Evolutionary conservation across 2,888 invertebrate species (phyloP).

Genomic region (Ectemnius cavifrons): DNA sequence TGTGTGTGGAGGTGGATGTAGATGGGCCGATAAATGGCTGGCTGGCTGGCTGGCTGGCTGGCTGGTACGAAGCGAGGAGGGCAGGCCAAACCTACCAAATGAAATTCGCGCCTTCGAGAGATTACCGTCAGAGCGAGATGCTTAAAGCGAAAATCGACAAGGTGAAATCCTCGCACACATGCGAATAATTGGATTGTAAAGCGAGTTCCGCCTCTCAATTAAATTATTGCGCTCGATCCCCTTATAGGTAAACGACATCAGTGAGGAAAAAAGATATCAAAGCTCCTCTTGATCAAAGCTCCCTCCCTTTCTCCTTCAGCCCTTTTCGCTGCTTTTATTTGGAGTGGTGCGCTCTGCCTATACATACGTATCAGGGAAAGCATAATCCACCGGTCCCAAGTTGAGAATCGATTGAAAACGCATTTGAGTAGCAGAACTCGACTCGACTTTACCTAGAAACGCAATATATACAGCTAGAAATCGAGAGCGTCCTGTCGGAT

Average conservation of each 20-base stretch:
- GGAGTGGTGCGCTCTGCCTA: no score
- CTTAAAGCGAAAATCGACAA: constrained; percentile 26
- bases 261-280: background rate
- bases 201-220: constrained; percentile 48
- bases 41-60: background rate
- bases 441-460: no score
- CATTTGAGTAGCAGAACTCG: no score
- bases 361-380: no score
- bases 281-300: constrained; percentile 8
- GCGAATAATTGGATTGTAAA: constrained; percentile 55
- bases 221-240: constrained; percentile 52
- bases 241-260: constrained; percentile 44
- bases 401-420: no score
- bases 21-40: no score
- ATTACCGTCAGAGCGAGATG: constrained; percentile 34
- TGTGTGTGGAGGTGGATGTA: no score
- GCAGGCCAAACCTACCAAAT: constrained; percentile 22
- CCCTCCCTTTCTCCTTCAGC: constrained; percentile 8
- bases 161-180: constrained; percentile 42
- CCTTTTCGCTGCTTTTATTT: background rate
- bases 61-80: background rate
- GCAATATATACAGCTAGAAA: no score
- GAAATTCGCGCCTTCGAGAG: constrained; percentile 46
- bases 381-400: no score
- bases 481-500: no score